These are phyloP conservation scores for Troglohyphantes excavatus DNA, from an alignment of 2,888 invertebrate species.

Conservation along the genomic window DNA sequence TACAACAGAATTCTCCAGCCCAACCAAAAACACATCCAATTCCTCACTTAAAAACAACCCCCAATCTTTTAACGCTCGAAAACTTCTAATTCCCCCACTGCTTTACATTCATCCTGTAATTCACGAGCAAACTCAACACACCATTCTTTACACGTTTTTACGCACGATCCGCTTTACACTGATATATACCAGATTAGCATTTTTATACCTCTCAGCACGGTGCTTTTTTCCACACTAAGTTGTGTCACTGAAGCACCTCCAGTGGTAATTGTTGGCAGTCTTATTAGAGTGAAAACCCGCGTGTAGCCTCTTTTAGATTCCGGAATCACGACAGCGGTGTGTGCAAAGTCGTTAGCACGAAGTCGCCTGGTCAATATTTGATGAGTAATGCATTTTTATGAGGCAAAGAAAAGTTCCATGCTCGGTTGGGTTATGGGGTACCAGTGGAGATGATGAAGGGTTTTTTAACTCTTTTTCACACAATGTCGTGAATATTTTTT, in stretches of 20 bases:
- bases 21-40: no score
- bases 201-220: not conserved
- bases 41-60: no score
- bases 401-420: not conserved
- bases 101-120: conserved; percentile 6
- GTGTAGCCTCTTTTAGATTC: not conserved
- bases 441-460: not conserved
- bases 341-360: conserved; percentile 13
- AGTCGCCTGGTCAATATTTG: conserved; percentile 14
- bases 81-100: not conserved
- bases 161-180: not conserved
- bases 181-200: not conserved
- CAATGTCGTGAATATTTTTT: not conserved
- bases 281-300: conserved; percentile 4
- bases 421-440: not conserved
- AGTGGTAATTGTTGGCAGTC: not conserved
- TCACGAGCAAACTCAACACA: not conserved
- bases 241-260: not conserved
- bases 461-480: not conserved
- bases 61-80: not conserved
- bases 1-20: no score
- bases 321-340: not conserved
- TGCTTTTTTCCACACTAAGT: not conserved
- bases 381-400: conserved; percentile 30
- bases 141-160: not conserved